Percentiles rank a stretch among this genome's conserved stretches.
phyloP scores from a whole-genome alignment of 2,797 vertebrate species.

The Leptoclinus maculatus region DNA sequence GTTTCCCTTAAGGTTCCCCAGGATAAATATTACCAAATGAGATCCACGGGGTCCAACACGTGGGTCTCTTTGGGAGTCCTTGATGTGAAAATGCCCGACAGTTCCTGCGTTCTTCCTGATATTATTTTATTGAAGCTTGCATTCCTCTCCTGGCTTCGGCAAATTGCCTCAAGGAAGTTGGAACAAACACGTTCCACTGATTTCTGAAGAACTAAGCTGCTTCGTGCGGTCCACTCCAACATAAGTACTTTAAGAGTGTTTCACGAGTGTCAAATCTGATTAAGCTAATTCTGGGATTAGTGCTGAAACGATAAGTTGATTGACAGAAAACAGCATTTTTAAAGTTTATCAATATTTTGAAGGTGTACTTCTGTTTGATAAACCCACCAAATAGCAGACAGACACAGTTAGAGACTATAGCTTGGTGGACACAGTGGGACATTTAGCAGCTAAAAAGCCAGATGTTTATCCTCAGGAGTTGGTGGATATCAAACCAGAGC shows the following conservation, averaged over 20 bases:
- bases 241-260: slow-evolving; percentile 12
- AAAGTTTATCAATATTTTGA: neutral
- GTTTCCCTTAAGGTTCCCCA: slow-evolving; percentile 7
- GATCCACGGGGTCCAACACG: slow-evolving; percentile 13
- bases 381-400: neutral
- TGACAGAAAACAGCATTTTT: slow-evolving; percentile 8
- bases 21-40: slow-evolving; percentile 34
- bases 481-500: neutral
- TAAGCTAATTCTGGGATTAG: slow-evolving; percentile 15
- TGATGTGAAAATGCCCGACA: slow-evolving; percentile 6
- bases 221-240: neutral
- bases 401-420: neutral
- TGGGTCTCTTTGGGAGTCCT: slow-evolving; percentile 3
- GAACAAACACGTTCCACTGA: slow-evolving; percentile 4
- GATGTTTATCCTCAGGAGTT: neutral
- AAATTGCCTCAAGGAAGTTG: neutral
- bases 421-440: neutral
- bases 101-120: slow-evolving; percentile 5
- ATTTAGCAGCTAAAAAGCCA: neutral
- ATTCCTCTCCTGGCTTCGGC: slow-evolving; percentile 11
- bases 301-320: neutral
- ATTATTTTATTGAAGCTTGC: neutral
- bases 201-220: neutral
- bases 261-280: slow-evolving; percentile 18
- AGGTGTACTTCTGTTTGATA: neutral